These are phyloP conservation scores for Diaphora mendica DNA, from an alignment of 2,888 invertebrate genomes.

Conservation along the genomic window DNA sequence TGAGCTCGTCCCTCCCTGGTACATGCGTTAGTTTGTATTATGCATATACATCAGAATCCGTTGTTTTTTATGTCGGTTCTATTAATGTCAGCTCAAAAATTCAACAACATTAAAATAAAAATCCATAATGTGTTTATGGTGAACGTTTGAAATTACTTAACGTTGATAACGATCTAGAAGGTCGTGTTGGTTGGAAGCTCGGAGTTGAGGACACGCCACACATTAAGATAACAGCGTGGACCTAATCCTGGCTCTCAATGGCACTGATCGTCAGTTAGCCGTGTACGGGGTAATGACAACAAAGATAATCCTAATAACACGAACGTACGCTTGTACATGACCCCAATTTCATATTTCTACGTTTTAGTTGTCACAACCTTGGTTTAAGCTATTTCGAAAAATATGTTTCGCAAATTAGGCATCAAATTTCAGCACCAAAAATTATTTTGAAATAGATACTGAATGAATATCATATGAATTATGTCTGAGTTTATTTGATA, in stretches of 20 bases:
- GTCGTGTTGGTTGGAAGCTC: conserved; percentile 8
- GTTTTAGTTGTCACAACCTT: conserved; percentile 9
- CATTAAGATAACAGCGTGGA: conserved; percentile 36
- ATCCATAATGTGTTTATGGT: not conserved
- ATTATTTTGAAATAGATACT: not conserved
- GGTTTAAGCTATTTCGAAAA: not conserved
- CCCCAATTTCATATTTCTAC: conserved; percentile 27
- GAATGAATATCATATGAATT: not conserved
- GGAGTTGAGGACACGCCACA: conserved; percentile 17
- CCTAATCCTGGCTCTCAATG: conserved; percentile 33
- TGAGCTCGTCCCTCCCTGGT: too few species aligned
- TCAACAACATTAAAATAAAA: not conserved
- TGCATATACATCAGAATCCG: not conserved
- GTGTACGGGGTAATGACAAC: conserved; percentile 26
- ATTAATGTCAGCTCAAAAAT: not conserved
- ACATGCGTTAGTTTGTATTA: too few species aligned
- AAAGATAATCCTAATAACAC: conserved; percentile 28
- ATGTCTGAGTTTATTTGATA: not conserved
- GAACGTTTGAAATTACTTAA: conserved; percentile 10
- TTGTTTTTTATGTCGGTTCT: not conserved
- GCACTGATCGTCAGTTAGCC: conserved; percentile 36
- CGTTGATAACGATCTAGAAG: conserved; percentile 13
- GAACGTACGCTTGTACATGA: conserved; percentile 22
- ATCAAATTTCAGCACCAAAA: conserved; percentile 9
- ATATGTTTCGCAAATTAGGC: conserved; percentile 8